These are phyloP conservation scores for Conopomorpha cramerella DNA, from an alignment of 1,140 invertebrate species.

Conservation along the genomic window DNA sequence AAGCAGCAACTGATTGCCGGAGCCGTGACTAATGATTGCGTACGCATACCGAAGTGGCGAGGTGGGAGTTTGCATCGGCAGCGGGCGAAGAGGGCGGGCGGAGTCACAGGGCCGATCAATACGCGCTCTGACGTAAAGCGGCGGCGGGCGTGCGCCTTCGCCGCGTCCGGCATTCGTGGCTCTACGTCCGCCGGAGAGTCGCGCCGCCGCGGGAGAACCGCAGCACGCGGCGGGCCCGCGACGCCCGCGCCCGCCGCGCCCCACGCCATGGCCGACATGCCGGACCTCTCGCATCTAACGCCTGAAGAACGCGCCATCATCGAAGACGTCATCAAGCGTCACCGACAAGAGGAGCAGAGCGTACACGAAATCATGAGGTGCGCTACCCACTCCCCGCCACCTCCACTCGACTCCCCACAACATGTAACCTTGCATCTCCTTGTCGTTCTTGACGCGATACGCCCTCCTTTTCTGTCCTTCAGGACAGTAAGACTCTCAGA, in stretches of 20 bases:
- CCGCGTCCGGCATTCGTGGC: constrained; percentile 48
- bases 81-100: constrained; percentile 5
- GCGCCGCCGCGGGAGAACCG: constrained; percentile 36
- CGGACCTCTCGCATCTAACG: constrained; percentile 96
- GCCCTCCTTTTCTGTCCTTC: too few relatives aligned
- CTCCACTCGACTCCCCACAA: too few relatives aligned
- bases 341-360: constrained; percentile 94
- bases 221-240: constrained; percentile 50
- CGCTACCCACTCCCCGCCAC: constrained; percentile 33
- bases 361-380: constrained; percentile 95
- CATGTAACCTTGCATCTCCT: too few relatives aligned
- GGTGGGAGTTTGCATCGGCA: not conserved
- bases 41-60: too few relatives aligned
- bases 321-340: constrained; percentile 93
- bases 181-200: constrained; percentile 46
- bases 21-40: too few relatives aligned
- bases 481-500: too few relatives aligned
- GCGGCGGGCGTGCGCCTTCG: constrained; percentile 43
- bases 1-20: too few relatives aligned
- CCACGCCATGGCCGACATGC: constrained; percentile 78
- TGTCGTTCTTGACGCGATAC: too few relatives aligned
- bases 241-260: constrained; percentile 30
- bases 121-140: constrained; percentile 44
- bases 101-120: constrained; percentile 31
- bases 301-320: constrained; percentile 97